These are phyloP conservation scores for Dromaius novaehollandiae DNA, from an alignment of 2,113 vertebrate genomes.

Conservation along the genomic window DNA sequence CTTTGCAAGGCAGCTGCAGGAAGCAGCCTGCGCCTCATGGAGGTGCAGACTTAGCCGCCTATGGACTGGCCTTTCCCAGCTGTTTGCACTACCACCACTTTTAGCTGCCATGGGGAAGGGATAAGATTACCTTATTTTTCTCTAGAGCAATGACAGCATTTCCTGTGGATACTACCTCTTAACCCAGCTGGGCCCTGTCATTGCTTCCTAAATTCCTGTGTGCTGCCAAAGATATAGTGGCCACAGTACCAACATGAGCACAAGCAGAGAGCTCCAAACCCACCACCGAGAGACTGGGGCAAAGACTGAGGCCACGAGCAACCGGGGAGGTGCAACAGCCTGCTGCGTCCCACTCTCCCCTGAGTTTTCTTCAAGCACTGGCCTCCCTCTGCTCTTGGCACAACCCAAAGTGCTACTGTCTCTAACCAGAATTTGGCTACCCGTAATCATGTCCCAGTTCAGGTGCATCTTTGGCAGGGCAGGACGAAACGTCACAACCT, in stretches of 20 bases:
- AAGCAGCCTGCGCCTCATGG: accelerated
- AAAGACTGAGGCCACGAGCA: not conserved
- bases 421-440: not conserved
- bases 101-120: not conserved
- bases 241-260: not conserved
- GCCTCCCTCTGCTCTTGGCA: not conserved
- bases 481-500: accelerated
- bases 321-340: no score
- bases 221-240: accelerated
- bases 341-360: not conserved
- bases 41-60: not conserved
- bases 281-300: not conserved
- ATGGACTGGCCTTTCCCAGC: not conserved
- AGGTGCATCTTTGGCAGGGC: not conserved
- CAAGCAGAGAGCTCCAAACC: not conserved
- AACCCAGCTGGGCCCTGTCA: not conserved
- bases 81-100: not conserved
- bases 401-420: not conserved
- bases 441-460: not conserved
- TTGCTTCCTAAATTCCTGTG: not conserved
- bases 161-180: not conserved
- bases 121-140: accelerated
- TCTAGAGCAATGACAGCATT: not conserved
- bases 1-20: not conserved
- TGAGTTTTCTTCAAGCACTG: not conserved